Conservation (phyloP, 2,888 invertebrate genomes). For the Eristalis tenax region DNA sequence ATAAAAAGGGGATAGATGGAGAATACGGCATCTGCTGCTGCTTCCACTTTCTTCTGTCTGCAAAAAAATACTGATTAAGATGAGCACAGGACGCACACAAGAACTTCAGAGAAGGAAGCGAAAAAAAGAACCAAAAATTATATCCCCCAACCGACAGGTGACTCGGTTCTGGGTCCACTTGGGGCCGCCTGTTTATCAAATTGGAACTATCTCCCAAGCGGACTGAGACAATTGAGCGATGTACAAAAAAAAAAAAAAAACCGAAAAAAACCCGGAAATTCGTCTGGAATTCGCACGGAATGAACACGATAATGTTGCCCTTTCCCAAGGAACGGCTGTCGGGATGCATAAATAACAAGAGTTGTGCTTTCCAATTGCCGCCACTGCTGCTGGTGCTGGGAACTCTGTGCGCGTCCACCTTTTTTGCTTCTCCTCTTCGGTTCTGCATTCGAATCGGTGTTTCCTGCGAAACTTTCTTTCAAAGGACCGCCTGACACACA, state of each 20-base stretch:
- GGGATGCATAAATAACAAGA: constrained; percentile 61
- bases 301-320: constrained; percentile 42
- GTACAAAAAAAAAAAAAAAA: neutral
- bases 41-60: constrained; percentile 52
- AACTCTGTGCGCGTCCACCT: constrained; percentile 14
- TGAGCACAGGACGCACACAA: constrained; percentile 42
- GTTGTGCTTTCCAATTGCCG: constrained; percentile 46
- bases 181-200: constrained; percentile 53
- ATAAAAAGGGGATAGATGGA: constrained; percentile 3
- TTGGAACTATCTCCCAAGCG: constrained; percentile 42
- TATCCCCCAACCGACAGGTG: constrained; percentile 60
- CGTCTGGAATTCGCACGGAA: constrained; percentile 60
- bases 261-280: constrained; percentile 36
- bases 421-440: constrained; percentile 25
- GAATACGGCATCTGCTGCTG: constrained; percentile 60
- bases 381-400: constrained; percentile 33
- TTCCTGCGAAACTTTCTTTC: constrained; percentile 46
- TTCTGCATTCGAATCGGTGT: neutral
- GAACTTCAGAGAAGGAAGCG: constrained; percentile 29
- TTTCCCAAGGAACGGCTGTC: constrained; percentile 12
- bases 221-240: constrained; percentile 39
- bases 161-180: constrained; percentile 33
- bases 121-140: neutral
- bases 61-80: constrained; percentile 63
- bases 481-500: neutral